Evolutionary conservation across 2,113 vertebrate genomes (phyloP), one percentile per base, ranked within the genome.

Genomic region (Ginglymostoma cirratum): DNA sequence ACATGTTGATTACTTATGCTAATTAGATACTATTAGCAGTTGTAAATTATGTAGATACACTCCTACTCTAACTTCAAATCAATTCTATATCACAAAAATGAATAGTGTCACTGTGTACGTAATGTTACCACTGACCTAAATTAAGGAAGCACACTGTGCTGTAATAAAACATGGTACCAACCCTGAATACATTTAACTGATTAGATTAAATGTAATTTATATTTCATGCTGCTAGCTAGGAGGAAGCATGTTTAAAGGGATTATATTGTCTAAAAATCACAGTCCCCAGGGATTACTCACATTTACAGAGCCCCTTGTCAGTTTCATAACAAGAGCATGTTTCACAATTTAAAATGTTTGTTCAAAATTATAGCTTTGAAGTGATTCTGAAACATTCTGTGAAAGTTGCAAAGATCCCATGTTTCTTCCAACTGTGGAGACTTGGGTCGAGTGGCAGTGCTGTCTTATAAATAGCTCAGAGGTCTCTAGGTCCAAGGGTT

Each of bases 131-230:
- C 94, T 95, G 66, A 70, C 45, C 42, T 72, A 95, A 45, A 45
- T 72, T 30, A 76, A n/a, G 5, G 38, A n/a, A 66, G 30, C 72
- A 34, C 69, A 95, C 24, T 34, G 45, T 76, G 27, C 69, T 48
- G 66, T 52, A 30, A 95, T 95, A 52, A 27, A 93, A 24, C 69
- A 72, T 45, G 6, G 27, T 72, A 48, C 34, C 27, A 52, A 2
- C 21, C 15, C 94, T 76, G 38, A 72, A 70, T 95, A 72, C 2
- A 72, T 72, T 45, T 15, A 6, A 23, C 69, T 48, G 24, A 72
- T 95, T 95, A 52, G 72, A 52, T 95, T 95, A 95, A 72, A 72
- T 72, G 27, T 14, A 72, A 94, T 48, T 94, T 94, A 94, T 42
- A 69, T 67, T 67, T 21, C 92, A 70, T 27, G 80, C 38, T 83